Evolutionary conservation across 1,140 invertebrate genomes (phyloP).

Genomic region (Cotesia glomerata): DNA sequence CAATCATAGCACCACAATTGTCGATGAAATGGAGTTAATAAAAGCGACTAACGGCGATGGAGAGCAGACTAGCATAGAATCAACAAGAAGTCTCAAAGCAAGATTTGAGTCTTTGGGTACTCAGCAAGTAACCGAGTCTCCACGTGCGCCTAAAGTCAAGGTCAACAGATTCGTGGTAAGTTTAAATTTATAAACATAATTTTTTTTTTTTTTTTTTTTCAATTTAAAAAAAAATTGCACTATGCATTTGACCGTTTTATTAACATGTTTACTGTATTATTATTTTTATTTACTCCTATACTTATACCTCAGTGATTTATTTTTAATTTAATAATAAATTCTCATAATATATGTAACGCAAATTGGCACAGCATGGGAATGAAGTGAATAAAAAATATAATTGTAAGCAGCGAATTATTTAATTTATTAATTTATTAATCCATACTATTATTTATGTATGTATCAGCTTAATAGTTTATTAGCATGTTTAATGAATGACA

Average conservation of each 20-base stretch:
- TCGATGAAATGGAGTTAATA: conserved; percentile 59
- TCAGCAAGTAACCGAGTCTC: conserved; percentile 58
- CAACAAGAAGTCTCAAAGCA: conserved; percentile 79
- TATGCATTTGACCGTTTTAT: neutral
- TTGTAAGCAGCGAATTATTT: too few relatives aligned
- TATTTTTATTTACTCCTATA: neutral
- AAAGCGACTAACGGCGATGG: conserved; percentile 49
- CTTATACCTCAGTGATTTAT: neutral
- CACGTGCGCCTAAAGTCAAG: conserved; percentile 69
- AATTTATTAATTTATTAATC: neutral
- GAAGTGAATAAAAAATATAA: too few relatives aligned
- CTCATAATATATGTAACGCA: too few relatives aligned
- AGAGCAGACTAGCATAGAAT: conserved; percentile 74
- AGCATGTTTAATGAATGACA: neutral
- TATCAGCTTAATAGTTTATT: neutral
- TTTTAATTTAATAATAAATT: neutral
- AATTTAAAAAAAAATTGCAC: neutral
- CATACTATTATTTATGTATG: neutral
- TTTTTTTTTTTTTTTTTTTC: neutral
- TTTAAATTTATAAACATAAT: conserved; percentile 37
- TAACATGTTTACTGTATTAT: conserved; percentile 7
- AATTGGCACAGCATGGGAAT: too few relatives aligned
- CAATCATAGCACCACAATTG: conserved; percentile 43
- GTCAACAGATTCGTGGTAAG: conserved; percentile 88
- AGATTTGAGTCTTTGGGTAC: conserved; percentile 82